Percentiles rank a stretch among this genome's conserved stretches.
phyloP scores from a whole-genome alignment of 1,140 invertebrate species.

The Zaprionus lachaisei region DNA sequence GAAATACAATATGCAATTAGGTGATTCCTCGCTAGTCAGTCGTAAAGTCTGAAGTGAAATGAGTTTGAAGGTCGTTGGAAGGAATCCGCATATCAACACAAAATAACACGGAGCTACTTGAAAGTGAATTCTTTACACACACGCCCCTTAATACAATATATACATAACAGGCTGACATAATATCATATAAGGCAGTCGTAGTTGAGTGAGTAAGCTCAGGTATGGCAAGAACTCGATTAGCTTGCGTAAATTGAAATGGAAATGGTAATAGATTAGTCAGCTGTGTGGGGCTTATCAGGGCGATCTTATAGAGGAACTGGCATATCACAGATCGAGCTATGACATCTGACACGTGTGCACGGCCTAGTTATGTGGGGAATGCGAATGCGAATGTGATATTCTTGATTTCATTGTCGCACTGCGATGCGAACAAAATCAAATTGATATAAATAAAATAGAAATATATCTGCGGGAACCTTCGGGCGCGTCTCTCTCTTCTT shows the following conservation, averaged over 20 bases:
- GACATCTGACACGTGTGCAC: conserved; percentile 11
- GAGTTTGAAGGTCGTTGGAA: conserved; percentile 3
- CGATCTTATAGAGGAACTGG: background rate
- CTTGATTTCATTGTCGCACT: conserved; percentile 11
- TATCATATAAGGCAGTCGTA: background rate
- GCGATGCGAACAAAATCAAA: conserved; percentile 22
- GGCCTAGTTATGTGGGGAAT: background rate
- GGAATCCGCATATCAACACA: background rate
- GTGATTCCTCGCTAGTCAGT: background rate
- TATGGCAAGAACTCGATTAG: background rate
- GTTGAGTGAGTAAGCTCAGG: background rate
- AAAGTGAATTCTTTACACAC: conserved; percentile 4
- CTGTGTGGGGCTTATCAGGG: background rate
- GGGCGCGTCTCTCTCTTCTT: conserved; percentile 51
- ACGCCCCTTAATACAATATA: background rate
- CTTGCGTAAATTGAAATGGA: background rate
- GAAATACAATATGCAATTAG: conserved; percentile 5
- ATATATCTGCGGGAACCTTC: conserved; percentile 49
- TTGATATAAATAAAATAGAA: conserved; percentile 35
- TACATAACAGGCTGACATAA: background rate
- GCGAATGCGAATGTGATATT: background rate
- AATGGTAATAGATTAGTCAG: background rate
- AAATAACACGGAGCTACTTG: background rate
- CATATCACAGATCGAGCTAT: no score
- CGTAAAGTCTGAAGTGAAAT: background rate